Evolutionary conservation across 2,888 invertebrate species (phyloP).

Genomic region (Chrysotoxum bicinctum): DNA sequence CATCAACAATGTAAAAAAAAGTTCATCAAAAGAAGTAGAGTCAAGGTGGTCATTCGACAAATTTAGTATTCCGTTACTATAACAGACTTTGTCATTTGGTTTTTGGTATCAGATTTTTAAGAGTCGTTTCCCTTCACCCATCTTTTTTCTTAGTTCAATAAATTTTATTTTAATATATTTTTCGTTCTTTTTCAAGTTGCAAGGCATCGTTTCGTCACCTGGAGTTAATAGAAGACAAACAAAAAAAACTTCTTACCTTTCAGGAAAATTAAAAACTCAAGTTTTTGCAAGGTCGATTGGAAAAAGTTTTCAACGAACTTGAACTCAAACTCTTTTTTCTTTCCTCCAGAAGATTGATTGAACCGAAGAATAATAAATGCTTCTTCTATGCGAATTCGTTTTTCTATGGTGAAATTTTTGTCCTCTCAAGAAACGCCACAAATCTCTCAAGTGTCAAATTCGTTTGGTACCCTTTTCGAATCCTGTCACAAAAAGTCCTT

Average conservation of each 20-base stretch:
- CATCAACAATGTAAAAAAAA: too few species aligned
- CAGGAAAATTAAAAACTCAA: background rate
- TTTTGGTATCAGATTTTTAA: too few species aligned
- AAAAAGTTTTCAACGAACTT: background rate
- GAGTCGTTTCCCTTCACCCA: too few species aligned
- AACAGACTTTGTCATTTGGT: too few species aligned
- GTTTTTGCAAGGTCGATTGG: conserved; percentile 3
- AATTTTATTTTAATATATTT: background rate
- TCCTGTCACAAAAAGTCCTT: conserved; percentile 21
- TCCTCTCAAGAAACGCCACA: conserved; percentile 24
- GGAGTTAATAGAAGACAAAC: background rate
- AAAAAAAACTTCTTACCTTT: background rate
- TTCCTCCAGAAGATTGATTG: conserved; percentile 14
- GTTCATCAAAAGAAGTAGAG: too few species aligned
- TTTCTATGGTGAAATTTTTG: background rate
- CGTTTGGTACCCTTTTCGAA: conserved; percentile 23
- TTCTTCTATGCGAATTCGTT: background rate
- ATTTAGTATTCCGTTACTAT: too few species aligned
- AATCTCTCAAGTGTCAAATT: conserved; percentile 64
- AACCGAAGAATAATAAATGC: background rate
- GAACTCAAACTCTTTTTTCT: conserved; percentile 11
- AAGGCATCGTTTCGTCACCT: background rate
- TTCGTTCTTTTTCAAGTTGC: background rate
- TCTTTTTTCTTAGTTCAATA: too few species aligned
- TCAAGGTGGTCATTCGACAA: too few species aligned